Evolutionary conservation across 1,140 invertebrate species (phyloP).

Genomic region (Pseudomyrmex dendroicus): DNA sequence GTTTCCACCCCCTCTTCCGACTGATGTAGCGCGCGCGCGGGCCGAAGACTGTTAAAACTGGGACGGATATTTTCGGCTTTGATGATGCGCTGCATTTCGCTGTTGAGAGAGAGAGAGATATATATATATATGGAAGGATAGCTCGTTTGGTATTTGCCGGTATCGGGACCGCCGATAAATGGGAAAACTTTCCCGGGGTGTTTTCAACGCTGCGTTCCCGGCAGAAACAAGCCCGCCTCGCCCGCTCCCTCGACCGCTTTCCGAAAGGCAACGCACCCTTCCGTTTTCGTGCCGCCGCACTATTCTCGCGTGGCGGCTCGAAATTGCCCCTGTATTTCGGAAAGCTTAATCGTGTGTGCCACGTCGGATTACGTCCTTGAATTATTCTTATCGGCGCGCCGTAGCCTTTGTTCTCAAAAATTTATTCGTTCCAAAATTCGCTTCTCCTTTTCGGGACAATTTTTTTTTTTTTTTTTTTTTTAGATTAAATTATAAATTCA

Average conservation of each 20-base stretch:
- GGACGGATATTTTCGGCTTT: constrained; percentile 77
- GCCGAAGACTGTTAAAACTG: constrained; percentile 75
- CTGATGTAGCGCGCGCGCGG: constrained; percentile 31
- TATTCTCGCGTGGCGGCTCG: constrained; percentile 56
- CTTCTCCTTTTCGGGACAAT: neutral
- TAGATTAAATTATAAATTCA: neutral
- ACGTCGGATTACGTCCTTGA: constrained; percentile 54
- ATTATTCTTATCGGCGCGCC: constrained; percentile 47
- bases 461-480: neutral
- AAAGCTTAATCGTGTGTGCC: constrained; percentile 52
- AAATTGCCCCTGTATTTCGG: constrained; percentile 57
- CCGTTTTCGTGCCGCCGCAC: constrained; percentile 52
- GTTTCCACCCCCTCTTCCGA: constrained; percentile 52
- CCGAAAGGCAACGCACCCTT: constrained; percentile 57
- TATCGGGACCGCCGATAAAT: constrained; percentile 76
- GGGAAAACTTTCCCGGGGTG: constrained; percentile 77
- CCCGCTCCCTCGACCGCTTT: constrained; percentile 47
- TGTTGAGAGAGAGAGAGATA: constrained; percentile 45
- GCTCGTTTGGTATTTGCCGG: constrained; percentile 71
- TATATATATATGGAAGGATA: neutral
- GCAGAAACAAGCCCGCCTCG: constrained; percentile 23
- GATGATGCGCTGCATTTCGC: constrained; percentile 67
- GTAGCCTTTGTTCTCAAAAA: constrained; percentile 29
- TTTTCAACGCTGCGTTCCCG: constrained; percentile 57
- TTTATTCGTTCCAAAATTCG: constrained; percentile 18